These are phyloP conservation scores for Bostrychus sinensis DNA, from an alignment of 2,113 vertebrate genomes.

Conservation along the genomic window DNA sequence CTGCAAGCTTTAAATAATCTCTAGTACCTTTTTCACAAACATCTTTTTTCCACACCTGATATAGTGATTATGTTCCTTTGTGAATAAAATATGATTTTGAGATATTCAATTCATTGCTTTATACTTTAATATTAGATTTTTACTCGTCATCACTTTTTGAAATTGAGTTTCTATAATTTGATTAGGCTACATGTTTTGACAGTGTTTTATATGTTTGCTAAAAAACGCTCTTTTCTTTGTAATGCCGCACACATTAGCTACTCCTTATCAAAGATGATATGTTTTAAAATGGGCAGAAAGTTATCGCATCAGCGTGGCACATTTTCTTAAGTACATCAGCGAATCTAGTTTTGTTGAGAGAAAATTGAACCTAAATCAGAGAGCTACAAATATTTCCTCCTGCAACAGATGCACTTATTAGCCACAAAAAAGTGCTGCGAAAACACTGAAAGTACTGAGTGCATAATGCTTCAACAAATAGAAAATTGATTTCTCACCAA, in stretches of 20 bases:
- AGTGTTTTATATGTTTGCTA: conserved; percentile 14
- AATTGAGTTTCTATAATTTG: too few species aligned
- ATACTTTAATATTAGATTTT: too few species aligned
- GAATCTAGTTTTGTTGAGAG: conserved; percentile 9
- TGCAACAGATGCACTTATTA: conserved; percentile 20
- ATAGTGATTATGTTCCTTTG: too few species aligned
- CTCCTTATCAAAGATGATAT: conserved; percentile 2
- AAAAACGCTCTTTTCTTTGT: neutral
- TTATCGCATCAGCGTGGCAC: neutral
- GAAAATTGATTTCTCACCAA: conserved; percentile 37
- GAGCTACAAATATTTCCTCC: conserved; percentile 24
- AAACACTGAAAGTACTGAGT: conserved; percentile 14
- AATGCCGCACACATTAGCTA: neutral
- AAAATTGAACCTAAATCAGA: conserved; percentile 21
- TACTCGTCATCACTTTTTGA: too few species aligned
- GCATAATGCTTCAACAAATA: conserved; percentile 23
- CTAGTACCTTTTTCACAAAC: too few species aligned
- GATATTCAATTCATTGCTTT: too few species aligned
- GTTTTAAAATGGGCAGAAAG: conserved; percentile 1
- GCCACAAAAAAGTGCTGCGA: conserved; percentile 14
- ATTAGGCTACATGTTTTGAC: conserved; percentile 26
- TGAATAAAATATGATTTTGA: too few species aligned
- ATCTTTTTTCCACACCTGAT: conserved; percentile 4
- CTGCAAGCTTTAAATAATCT: too few species aligned
- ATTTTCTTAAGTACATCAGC: conserved; percentile 21